A percentile compares a stretch with the other conserved stretches of the same genome.
Conservation (phyloP, 1,140 invertebrate species). For the Fragariocoptes setiger region DNA sequence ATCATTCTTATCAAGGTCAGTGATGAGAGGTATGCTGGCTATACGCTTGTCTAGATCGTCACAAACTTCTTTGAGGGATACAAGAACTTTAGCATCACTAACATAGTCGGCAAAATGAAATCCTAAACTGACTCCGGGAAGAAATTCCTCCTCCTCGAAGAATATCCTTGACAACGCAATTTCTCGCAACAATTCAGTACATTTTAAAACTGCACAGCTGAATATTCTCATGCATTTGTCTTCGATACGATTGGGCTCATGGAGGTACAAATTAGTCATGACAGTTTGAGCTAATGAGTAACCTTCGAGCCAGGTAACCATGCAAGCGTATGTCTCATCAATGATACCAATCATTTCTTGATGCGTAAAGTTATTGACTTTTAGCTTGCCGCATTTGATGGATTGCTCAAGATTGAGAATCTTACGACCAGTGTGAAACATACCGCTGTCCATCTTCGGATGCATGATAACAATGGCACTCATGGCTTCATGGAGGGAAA, state of each 20-base stretch:
- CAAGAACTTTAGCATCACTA: slow-evolving; percentile 40
- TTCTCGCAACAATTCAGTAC: slow-evolving; percentile 61
- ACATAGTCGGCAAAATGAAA: slow-evolving; percentile 52
- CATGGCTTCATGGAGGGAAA: slow-evolving; percentile 93
- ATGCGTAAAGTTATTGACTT: slow-evolving; percentile 30
- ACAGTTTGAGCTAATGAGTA: slow-evolving; percentile 85
- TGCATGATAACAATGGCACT: slow-evolving; percentile 99
- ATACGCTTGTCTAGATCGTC: slow-evolving; percentile 49
- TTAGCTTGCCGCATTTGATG: slow-evolving; percentile 28
- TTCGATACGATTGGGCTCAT: slow-evolving; percentile 50
- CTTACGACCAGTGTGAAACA: slow-evolving; percentile 46
- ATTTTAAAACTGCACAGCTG: slow-evolving; percentile 54
- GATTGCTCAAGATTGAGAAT: slow-evolving; percentile 35
- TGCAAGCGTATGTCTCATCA: slow-evolving; percentile 60
- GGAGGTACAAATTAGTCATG: slow-evolving; percentile 80
- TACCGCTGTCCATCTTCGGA: slow-evolving; percentile 96
- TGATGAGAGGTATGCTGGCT: too few relatives aligned
- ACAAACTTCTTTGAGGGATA: slow-evolving; percentile 60
- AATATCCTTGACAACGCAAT: slow-evolving; percentile 17
- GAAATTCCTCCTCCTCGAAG: slow-evolving; percentile 54
- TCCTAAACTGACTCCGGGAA: slow-evolving; percentile 54
- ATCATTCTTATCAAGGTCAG: too few relatives aligned
- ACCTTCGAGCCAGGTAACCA: slow-evolving; percentile 70
- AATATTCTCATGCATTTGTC: slow-evolving; percentile 55
- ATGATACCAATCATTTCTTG: slow-evolving; percentile 38